These are phyloP conservation scores for Bembecia ichneumoniformis DNA, from an alignment of 2,888 invertebrate species.

Conservation along the genomic window DNA sequence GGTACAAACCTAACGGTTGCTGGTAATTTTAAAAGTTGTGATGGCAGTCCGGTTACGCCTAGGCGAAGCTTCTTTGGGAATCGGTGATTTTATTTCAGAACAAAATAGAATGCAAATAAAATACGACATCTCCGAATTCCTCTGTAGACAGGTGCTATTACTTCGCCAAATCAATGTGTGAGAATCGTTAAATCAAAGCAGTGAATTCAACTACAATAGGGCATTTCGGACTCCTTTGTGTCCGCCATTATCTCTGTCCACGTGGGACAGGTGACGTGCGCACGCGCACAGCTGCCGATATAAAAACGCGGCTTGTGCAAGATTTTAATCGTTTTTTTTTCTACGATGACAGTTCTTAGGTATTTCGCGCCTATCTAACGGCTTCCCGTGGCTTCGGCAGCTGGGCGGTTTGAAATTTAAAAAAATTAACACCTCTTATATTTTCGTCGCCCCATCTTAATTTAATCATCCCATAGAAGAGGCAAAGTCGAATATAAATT, in stretches of 20 bases:
- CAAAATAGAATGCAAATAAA: neutral
- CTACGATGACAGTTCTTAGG: slow-evolving; percentile 59
- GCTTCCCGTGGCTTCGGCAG: slow-evolving; percentile 38
- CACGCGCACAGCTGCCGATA: slow-evolving; percentile 64
- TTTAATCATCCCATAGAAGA: no score
- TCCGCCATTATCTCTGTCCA: slow-evolving; percentile 52
- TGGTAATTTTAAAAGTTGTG: no score
- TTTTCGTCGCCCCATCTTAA: neutral
- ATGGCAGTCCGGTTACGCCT: no score
- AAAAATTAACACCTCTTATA: neutral
- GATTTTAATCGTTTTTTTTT: slow-evolving; percentile 62
- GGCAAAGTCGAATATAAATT: no score
- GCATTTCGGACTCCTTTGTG: slow-evolving; percentile 45
- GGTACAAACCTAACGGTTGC: no score
- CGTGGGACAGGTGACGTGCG: slow-evolving; percentile 64
- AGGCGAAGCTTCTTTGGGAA: no score
- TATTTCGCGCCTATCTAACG: slow-evolving; percentile 52
- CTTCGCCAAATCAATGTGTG: slow-evolving; percentile 17
- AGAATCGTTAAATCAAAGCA: slow-evolving; percentile 54
- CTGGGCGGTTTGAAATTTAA: slow-evolving; percentile 17
- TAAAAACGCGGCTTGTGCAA: slow-evolving; percentile 64
- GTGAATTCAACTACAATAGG: slow-evolving; percentile 38
- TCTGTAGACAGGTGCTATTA: slow-evolving; percentile 27
- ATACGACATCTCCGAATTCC: slow-evolving; percentile 14
- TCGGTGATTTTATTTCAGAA: no score